Percentiles rank a stretch among this genome's conserved stretches.
Conservation (phyloP, 2,888 invertebrate species). For the Clepsis dumicolana region DNA sequence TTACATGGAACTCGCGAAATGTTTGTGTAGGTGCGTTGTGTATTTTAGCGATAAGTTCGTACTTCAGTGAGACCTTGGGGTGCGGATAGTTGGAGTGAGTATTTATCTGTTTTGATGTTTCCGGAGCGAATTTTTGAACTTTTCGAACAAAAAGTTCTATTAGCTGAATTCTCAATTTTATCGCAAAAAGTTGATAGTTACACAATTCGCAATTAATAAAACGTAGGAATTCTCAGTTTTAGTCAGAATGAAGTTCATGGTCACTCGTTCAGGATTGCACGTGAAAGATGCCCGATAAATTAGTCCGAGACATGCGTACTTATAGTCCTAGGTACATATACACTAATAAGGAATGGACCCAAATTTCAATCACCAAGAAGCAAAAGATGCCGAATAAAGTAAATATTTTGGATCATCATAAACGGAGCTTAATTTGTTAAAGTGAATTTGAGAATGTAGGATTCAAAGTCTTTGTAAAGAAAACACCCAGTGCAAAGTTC, state of each 20-base stretch:
- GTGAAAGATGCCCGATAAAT: slow-evolving; percentile 3
- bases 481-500: too few species aligned
- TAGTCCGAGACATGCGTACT: neutral
- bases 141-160: neutral
- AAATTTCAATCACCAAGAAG: neutral
- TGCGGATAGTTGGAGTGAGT: neutral
- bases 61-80: slow-evolving; percentile 18
- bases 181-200: neutral
- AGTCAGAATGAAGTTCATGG: neutral
- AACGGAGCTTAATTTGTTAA: too few species aligned
- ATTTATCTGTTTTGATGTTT: neutral
- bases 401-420: too few species aligned
- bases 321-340: neutral
- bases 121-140: neutral
- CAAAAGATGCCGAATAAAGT: too few species aligned
- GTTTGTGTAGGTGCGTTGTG: slow-evolving; percentile 33
- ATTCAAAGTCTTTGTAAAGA: too few species aligned
- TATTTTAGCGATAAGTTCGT: slow-evolving; percentile 22
- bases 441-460: too few species aligned
- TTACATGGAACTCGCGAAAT: slow-evolving; percentile 27
- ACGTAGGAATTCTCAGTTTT: neutral
- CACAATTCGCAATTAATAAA: neutral
- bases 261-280: neutral
- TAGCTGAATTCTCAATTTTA: neutral
- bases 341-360: neutral